A percentile compares a stretch with the other conserved stretches of the same genome.
Conservation (phyloP, 2,797 vertebrate species). For the Anguilla anguilla region DNA sequence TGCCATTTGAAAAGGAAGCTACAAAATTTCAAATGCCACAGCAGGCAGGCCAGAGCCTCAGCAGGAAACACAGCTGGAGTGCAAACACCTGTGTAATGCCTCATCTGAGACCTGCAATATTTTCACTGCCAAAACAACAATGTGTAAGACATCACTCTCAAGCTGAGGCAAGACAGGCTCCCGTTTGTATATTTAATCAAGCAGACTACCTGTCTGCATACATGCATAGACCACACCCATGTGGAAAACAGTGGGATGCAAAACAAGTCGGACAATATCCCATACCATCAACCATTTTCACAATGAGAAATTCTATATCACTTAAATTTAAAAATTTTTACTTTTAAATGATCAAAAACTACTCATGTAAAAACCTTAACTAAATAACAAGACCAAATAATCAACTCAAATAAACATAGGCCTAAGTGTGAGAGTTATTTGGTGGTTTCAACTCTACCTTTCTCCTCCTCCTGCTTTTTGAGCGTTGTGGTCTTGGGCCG, state of each 20-base stretch:
- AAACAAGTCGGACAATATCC: neutral
- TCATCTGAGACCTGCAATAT: neutral
- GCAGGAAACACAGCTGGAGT: neutral
- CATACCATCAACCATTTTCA: neutral
- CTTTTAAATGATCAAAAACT: neutral
- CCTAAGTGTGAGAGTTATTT: neutral
- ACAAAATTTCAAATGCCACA: neutral
- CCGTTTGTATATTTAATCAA: neutral
- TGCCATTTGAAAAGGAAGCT: too few species aligned
- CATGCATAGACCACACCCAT: neutral
- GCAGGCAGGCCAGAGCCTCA: neutral
- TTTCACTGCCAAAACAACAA: neutral
- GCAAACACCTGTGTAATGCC: neutral
- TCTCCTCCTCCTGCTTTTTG: conserved; percentile 94
- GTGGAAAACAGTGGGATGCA: neutral
- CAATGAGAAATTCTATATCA: neutral
- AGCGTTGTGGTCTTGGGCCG: conserved; percentile 88
- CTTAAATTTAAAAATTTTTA: neutral
- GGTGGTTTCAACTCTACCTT: conserved; percentile 73
- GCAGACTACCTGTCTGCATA: neutral
- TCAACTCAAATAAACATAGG: neutral
- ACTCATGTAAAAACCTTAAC: neutral
- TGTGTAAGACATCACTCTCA: neutral
- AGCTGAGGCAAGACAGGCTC: neutral
- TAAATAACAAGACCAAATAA: neutral